Evolutionary conservation across 2,113 vertebrate genomes (phyloP).

Genomic region (Aleadryas rufinucha): DNA sequence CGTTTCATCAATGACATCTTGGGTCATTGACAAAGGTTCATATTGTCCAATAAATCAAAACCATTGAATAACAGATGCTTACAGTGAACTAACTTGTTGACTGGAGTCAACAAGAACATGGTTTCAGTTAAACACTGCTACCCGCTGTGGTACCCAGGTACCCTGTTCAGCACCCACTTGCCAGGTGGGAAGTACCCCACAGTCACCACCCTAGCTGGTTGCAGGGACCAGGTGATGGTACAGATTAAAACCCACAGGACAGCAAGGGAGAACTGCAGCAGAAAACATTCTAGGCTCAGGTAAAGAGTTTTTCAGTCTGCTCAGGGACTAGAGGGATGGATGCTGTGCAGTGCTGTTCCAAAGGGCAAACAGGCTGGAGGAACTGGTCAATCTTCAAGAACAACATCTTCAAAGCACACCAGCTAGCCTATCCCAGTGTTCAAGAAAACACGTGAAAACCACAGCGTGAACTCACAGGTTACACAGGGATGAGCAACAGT

Average conservation of each 20-base stretch:
- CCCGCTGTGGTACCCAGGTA: rapidly evolving
- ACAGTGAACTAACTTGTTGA: background rate
- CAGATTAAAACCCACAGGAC: background rate
- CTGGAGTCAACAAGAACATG: background rate
- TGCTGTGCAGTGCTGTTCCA: background rate
- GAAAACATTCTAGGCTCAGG: background rate
- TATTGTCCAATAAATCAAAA: background rate
- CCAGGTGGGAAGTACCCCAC: background rate
- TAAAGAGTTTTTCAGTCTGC: background rate
- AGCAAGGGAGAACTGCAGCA: background rate
- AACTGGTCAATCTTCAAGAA: background rate
- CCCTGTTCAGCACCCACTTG: background rate
- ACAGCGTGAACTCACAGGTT: background rate
- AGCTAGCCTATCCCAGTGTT: background rate
- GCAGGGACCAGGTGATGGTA: background rate
- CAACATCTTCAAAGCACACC: background rate
- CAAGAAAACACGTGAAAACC: background rate
- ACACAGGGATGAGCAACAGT: background rate
- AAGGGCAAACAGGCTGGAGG: background rate
- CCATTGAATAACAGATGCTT: background rate
- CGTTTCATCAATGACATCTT: background rate
- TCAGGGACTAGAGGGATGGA: background rate
- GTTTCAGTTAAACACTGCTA: background rate
- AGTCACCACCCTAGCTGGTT: background rate
- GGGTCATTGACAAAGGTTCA: background rate